These are phyloP conservation scores for Crax fasciolata DNA, from an alignment of 2,797 vertebrate genomes.

Conservation along the genomic window DNA sequence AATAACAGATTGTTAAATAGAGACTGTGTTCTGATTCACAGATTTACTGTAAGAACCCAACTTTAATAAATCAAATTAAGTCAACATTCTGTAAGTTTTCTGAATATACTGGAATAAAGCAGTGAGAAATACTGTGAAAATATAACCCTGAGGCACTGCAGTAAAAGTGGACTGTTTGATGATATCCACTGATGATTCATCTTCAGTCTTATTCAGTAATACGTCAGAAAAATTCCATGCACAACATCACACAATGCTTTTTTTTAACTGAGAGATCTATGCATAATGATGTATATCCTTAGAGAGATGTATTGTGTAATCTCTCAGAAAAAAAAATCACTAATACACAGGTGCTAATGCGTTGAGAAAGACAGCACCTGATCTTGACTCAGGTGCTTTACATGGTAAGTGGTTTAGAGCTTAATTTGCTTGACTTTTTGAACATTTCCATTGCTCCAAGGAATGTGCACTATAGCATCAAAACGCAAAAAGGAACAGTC, in stretches of 20 bases:
- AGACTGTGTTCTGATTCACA: background rate
- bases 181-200: background rate
- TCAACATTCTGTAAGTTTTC: background rate
- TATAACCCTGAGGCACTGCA: background rate
- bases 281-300: background rate
- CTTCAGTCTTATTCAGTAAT: background rate
- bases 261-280: background rate
- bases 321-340: background rate
- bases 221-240: background rate
- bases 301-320: background rate
- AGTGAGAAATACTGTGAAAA: background rate
- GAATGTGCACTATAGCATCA: background rate
- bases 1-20: background rate
- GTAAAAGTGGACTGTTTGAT: background rate
- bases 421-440: background rate
- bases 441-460: background rate
- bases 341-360: background rate
- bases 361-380: background rate
- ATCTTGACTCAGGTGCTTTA: background rate
- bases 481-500: background rate
- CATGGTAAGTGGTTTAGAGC: background rate
- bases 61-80: background rate
- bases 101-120: background rate
- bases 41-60: background rate
- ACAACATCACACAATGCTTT: background rate